These are phyloP conservation scores for Pangasianodon hypophthalmus DNA, from an alignment of 2,113 vertebrate species.

Conservation along the genomic window DNA sequence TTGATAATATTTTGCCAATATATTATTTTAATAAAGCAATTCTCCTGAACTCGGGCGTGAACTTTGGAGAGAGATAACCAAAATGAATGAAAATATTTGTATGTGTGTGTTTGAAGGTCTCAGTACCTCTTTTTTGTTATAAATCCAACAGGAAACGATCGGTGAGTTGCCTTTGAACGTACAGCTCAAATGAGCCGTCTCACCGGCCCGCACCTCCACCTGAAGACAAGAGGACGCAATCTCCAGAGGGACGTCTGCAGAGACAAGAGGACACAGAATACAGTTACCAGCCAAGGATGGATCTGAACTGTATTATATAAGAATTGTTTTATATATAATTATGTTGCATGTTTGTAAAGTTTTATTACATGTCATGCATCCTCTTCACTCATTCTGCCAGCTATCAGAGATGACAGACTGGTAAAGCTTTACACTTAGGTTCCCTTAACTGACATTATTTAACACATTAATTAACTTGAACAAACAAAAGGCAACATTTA, in stretches of 20 bases:
- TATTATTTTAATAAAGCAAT: not conserved
- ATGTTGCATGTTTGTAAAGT: not conserved
- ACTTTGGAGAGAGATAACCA: not conserved
- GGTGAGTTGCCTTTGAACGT: conserved; percentile 67
- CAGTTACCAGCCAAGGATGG: not conserved
- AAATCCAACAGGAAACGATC: conserved; percentile 75
- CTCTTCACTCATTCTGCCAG: too few species aligned
- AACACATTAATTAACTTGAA: not conserved
- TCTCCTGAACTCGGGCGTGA: not conserved
- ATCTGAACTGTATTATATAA: not conserved
- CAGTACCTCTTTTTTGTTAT: conserved; percentile 73
- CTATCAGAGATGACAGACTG: too few species aligned
- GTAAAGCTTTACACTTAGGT: too few species aligned
- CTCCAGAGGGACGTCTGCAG: conserved; percentile 61
- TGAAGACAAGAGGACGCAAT: conserved; percentile 65
- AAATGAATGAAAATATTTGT: not conserved
- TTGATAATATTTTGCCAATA: not conserved
- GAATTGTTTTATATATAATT: not conserved
- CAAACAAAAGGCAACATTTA: not conserved
- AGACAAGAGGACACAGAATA: not conserved
- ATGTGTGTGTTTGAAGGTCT: not conserved
- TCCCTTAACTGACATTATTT: not conserved
- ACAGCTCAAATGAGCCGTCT: conserved; percentile 65
- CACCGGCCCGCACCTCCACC: conserved; percentile 67
- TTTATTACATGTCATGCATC: not conserved